These are phyloP conservation scores for Umimayanthus chanpuru DNA, from an alignment of 92 coral and sea anemone species.

Conservation along the genomic window DNA sequence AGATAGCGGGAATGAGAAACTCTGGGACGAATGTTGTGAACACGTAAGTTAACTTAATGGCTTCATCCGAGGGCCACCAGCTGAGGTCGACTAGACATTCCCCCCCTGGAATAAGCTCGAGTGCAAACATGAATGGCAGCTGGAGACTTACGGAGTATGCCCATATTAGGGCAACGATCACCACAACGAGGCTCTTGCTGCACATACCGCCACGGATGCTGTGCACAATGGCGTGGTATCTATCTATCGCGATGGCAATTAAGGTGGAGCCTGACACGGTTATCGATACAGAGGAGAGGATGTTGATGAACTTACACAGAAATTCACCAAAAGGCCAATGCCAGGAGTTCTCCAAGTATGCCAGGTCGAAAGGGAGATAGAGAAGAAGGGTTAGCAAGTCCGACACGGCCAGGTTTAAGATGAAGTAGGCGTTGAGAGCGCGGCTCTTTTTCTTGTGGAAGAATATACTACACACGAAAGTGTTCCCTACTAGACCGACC, in stretches of 20 bases:
- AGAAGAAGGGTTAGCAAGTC: constrained; percentile 73
- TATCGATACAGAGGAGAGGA: constrained; percentile 64
- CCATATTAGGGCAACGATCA: constrained; percentile 63
- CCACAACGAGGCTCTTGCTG: constrained; percentile 54
- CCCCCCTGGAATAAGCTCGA: constrained; percentile 58
- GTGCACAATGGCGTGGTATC: constrained; percentile 77
- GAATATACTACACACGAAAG: constrained; percentile 67
- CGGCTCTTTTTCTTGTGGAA: constrained; percentile 51
- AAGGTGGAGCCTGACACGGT: constrained; percentile 80
- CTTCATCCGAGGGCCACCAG: constrained; percentile 65
- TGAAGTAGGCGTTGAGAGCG: constrained; percentile 77
- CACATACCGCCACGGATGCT: constrained; percentile 46
- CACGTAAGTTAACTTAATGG: constrained; percentile 68
- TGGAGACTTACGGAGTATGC: constrained; percentile 70
- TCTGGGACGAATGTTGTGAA: constrained; percentile 70
- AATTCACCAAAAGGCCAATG: constrained; percentile 81
- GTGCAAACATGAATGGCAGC: constrained; percentile 72
- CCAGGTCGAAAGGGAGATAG: constrained; percentile 78
- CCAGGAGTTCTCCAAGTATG: constrained; percentile 71
- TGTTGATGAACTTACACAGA: constrained; percentile 78
- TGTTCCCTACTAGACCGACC: constrained; percentile 74
- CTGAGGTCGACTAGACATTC: constrained; percentile 65
- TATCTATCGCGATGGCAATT: constrained; percentile 71
- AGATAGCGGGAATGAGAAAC: constrained; percentile 78
- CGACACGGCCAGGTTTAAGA: constrained; percentile 77